Evolutionary conservation across 37 sponge, comb jelly and placozoan genomes (phyloP), one percentile per base, ranked within the genome.

Genomic region (Bolinopsis microptera): DNA sequence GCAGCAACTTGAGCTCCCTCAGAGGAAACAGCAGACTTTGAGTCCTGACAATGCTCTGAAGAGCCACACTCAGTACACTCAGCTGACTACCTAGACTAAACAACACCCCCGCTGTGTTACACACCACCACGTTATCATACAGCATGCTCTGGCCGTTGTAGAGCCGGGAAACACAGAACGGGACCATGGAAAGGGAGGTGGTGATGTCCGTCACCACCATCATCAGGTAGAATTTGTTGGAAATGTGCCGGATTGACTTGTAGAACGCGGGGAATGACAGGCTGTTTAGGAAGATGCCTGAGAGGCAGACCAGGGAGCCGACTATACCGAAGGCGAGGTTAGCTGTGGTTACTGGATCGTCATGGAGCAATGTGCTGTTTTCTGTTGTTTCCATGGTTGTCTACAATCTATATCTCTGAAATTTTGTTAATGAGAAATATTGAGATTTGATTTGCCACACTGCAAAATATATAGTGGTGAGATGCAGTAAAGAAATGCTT

Each of bases 21-120:
- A 72, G 75, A n/a, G 75, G 75, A 30, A n/a, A 30, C 75, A 72
- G 75, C 27, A 72, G 75, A n/a, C 75, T 72, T 28, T 30, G 13
- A 5, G 75, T 72, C 75, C 75, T n/a, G 26, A 72, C 18, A 28
- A 72, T 72, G 75, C 75, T 72, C 26, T 72, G 75, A 8, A 72
- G 18, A 30, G 75, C 75, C 13, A 72, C 75, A 30, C 31, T 28
- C n/a, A 72, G 13, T 3, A 72, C 75, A 72, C 75, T 72, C n/a
- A 72, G 3, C 31, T 72, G 26, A n/a, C 75, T 72, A 5, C 75
- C 75, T 5, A 72, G 18, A 3, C 27, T 28, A 21, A 72, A 72
- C 5, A 72, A n/a, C 13, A 72, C 31, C 5, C 31, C 75, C 13
- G 75, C 31, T 8, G 75, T 21, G 5, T 72, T n/a, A 28, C 75